These are phyloP conservation scores for Actias luna DNA, from an alignment of 2,888 invertebrate species.

Conservation along the genomic window DNA sequence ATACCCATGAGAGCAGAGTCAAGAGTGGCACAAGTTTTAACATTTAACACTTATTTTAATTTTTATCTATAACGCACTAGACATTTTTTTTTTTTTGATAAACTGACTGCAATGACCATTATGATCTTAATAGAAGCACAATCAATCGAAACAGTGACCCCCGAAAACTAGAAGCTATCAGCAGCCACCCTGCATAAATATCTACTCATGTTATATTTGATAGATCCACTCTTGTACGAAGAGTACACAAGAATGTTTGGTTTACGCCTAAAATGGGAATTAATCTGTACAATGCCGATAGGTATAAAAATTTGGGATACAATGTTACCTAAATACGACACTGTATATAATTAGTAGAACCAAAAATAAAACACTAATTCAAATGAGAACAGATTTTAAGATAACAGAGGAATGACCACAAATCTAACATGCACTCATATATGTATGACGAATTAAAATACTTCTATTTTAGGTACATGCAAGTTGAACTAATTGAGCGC, in stretches of 20 bases:
- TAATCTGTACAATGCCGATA: no score
- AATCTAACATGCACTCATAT: neutral
- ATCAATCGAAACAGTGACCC: no score
- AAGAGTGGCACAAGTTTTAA: neutral
- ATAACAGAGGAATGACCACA: neutral
- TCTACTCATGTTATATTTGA: no score
- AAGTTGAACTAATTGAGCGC: conserved; percentile 45
- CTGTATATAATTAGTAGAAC: neutral
- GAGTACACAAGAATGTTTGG: no score
- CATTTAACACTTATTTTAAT: neutral
- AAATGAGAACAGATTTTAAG: neutral
- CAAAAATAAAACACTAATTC: neutral
- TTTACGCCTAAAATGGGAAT: no score
- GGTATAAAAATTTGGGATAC: no score
- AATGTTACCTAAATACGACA: neutral
- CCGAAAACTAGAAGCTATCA: no score
- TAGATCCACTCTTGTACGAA: no score
- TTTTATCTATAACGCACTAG: neutral
- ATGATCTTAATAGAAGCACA: no score
- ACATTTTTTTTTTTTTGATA: no score
- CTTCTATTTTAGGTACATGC: conserved; percentile 11
- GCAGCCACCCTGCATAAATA: no score
- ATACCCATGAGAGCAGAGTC: neutral
- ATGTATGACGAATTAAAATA: neutral
- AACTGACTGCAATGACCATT: no score